These are phyloP conservation scores for Caenorhabditis sp. DNA, from an alignment of 2,888 invertebrate genomes.

Conservation along the genomic window DNA sequence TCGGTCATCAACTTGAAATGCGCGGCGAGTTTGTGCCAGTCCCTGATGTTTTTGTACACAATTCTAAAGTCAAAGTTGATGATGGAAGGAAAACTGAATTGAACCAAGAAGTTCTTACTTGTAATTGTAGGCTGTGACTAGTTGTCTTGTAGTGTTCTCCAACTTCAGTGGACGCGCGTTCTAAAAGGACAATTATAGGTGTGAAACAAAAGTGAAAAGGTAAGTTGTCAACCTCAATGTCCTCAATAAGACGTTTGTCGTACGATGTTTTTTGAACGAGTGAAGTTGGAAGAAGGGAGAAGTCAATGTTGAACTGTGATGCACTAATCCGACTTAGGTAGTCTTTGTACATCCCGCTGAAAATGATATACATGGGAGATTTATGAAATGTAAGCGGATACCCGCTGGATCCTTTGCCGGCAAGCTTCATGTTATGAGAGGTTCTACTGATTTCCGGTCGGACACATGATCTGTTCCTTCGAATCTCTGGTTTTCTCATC, in stretches of 20 bases:
- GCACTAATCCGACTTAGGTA: conserved; percentile 76
- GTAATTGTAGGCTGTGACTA: conserved; percentile 55
- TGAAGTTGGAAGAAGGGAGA: conserved; percentile 92
- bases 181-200: conserved; percentile 26
- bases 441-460: conserved; percentile 97
- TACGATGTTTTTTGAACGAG: conserved; percentile 89
- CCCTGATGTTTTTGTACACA: conserved; percentile 72
- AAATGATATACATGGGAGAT: too few relatives aligned
- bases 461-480: conserved; percentile 91
- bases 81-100: too few relatives aligned
- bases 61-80: conserved; percentile 64
- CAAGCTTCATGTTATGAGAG: conserved; percentile 86
- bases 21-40: conserved; percentile 77
- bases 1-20: conserved; percentile 80
- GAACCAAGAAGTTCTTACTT: conserved; percentile 38
- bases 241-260: conserved; percentile 42
- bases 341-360: conserved; percentile 79
- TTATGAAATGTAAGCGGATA: conserved; percentile 76
- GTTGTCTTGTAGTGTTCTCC: conserved; percentile 23
- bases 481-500: conserved; percentile 94
- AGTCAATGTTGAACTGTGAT: conserved; percentile 88
- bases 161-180: conserved; percentile 43
- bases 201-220: neutral
- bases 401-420: conserved; percentile 93
- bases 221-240: conserved; percentile 29